phyloP scores from a whole-genome alignment of 1,140 invertebrate species.

The Anthonomus grandis region DNA sequence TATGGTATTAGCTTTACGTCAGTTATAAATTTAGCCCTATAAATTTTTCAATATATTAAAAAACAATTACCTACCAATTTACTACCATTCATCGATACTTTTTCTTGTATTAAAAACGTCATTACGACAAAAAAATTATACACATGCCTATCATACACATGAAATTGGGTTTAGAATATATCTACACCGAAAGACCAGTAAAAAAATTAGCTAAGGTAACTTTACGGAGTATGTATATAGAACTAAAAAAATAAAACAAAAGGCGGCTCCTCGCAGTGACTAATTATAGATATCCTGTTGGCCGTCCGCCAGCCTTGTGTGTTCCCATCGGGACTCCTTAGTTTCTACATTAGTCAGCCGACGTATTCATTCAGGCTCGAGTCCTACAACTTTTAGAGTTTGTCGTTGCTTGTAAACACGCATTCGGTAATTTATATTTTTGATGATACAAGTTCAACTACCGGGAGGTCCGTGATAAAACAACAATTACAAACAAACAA shows the following conservation, averaged over 20 bases:
- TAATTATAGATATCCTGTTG: constrained; percentile 49
- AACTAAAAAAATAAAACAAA: constrained; percentile 12
- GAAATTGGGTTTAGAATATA: background rate
- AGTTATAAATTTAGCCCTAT: too few relatives aligned
- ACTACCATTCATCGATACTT: too few relatives aligned
- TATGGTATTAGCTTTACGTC: too few relatives aligned
- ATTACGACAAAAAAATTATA: background rate
- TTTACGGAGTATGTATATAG: constrained; percentile 8
- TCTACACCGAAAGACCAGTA: background rate
- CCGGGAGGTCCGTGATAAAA: background rate
- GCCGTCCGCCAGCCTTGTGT: constrained; percentile 35
- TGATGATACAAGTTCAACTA: background rate
- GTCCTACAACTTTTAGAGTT: constrained; percentile 21
- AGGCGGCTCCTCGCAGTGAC: constrained; percentile 28
- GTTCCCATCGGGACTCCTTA: constrained; percentile 41
- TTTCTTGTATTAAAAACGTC: background rate
- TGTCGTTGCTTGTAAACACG: constrained; percentile 27
- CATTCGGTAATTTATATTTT: constrained; percentile 11
- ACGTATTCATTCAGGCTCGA: constrained; percentile 27
- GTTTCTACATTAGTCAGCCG: constrained; percentile 43
- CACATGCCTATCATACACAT: background rate
- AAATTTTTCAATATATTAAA: too few relatives aligned
- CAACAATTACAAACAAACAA: background rate
- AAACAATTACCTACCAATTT: too few relatives aligned
- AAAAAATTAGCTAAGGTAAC: constrained; percentile 7